Percentiles rank a stretch among this genome's conserved stretches.
Conservation (phyloP, 1,140 invertebrate species). For the Neelides sp. region DNA sequence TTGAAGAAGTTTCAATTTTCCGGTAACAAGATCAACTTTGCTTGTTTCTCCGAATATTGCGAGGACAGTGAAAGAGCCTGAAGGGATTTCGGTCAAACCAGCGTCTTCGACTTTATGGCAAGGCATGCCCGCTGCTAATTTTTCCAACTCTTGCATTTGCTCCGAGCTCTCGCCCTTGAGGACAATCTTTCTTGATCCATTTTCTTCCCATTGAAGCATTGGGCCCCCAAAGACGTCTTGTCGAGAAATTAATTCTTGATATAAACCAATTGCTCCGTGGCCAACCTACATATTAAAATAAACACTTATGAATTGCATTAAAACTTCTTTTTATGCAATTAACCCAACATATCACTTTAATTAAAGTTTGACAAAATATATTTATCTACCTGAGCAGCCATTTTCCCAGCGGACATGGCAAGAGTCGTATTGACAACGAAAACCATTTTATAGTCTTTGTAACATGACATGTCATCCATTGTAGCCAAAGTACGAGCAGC, state of each 20-base stretch:
- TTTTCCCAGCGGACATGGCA: constrained; percentile 28
- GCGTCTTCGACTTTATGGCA: constrained; percentile 12
- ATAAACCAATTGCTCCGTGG: constrained; percentile 22
- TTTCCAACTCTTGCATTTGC: constrained; percentile 17
- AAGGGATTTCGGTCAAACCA: constrained; percentile 28
- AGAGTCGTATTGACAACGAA: constrained; percentile 27
- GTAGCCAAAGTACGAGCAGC: not conserved
- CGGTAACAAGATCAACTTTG: constrained; percentile 28
- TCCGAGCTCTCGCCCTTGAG: constrained; percentile 18
- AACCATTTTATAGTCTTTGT: constrained; percentile 30
- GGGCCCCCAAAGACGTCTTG: constrained; percentile 26
- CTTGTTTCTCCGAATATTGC: constrained; percentile 25
- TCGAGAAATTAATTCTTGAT: constrained; percentile 21
- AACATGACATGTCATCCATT: constrained; percentile 10
- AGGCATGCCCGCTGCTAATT: too few species aligned
- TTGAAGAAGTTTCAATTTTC: constrained; percentile 23
- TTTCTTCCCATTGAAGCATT: constrained; percentile 29
- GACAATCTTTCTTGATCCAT: constrained; percentile 30
- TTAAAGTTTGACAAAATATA: not conserved
- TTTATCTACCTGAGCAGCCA: constrained; percentile 29
- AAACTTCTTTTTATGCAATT: not conserved
- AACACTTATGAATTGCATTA: not conserved
- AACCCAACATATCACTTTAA: not conserved
- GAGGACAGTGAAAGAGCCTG: constrained; percentile 30
- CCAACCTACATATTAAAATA: constrained; percentile 15